A percentile compares a stretch with the other conserved stretches of the same genome.
Evolutionary conservation across 2,113 vertebrate genomes (phyloP).

Genomic region (Ptychochromis oligacanthus): DNA sequence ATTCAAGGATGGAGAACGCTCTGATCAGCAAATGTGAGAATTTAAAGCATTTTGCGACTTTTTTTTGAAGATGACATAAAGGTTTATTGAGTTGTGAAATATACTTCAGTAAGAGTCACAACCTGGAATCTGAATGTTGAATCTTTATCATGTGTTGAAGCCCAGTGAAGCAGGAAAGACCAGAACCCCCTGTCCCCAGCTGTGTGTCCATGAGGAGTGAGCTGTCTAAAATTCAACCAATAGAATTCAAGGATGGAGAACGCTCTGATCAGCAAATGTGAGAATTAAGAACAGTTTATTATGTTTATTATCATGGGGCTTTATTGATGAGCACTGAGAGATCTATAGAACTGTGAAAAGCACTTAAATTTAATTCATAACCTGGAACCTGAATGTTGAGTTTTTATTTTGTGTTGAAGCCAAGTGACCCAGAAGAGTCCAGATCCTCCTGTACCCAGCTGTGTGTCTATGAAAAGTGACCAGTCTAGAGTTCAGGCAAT

Average conservation of each 20-base stretch:
- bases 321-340: neutral
- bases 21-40: neutral
- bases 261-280: neutral
- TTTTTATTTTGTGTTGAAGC: neutral
- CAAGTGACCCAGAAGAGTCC: neutral
- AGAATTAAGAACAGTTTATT: neutral
- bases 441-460: neutral
- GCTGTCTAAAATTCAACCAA: neutral
- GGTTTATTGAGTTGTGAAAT: neutral
- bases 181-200: neutral
- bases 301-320: neutral
- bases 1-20: neutral
- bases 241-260: neutral
- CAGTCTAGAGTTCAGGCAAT: neutral
- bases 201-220: neutral
- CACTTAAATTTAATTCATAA: neutral
- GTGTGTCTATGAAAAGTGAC: neutral
- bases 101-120: neutral
- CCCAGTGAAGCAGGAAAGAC: neutral
- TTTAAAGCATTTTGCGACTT: neutral
- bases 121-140: neutral
- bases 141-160: neutral
- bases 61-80: neutral
- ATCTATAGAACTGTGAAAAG: neutral
- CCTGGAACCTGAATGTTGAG: neutral